These are phyloP conservation scores for Percopsis transmontana DNA, from an alignment of 2,113 vertebrate genomes.

Conservation along the genomic window DNA sequence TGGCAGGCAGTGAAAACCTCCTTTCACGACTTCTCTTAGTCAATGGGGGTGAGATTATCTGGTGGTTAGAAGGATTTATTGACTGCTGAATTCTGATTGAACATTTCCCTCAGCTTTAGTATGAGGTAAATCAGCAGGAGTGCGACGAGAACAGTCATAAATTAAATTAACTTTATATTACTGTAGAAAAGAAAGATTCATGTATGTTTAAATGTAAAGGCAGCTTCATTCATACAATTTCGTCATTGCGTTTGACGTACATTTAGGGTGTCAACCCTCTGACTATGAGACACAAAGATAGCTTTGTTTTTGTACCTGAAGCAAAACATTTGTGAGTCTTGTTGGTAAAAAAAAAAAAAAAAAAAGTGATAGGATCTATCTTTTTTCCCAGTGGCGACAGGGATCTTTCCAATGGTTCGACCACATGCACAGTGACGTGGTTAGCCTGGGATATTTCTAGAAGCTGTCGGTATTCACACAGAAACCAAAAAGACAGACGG, in stretches of 20 bases:
- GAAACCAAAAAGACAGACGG: conserved; percentile 53
- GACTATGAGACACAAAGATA: background rate
- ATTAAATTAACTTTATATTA: background rate
- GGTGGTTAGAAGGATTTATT: background rate
- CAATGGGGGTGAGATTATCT: no score
- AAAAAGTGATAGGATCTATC: conserved; percentile 13
- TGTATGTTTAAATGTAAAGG: background rate
- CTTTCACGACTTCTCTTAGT: background rate
- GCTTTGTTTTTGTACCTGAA: conserved; percentile 6
- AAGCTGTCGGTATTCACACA: conserved; percentile 52
- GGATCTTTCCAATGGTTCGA: conserved; percentile 52
- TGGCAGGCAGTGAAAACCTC: background rate
- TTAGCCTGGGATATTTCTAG: conserved; percentile 58
- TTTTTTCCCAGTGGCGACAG: conserved; percentile 49
- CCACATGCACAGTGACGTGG: conserved; percentile 49
- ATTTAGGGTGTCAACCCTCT: background rate
- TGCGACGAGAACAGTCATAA: background rate
- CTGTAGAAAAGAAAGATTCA: background rate
- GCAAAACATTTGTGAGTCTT: conserved; percentile 13
- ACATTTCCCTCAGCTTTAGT: background rate
- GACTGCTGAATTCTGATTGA: background rate
- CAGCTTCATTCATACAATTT: background rate
- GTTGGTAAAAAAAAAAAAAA: conserved; percentile 8
- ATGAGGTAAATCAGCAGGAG: background rate
- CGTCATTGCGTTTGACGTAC: background rate